These are phyloP conservation scores for Clamator glandarius DNA, from an alignment of 2,797 vertebrate genomes.

Conservation along the genomic window DNA sequence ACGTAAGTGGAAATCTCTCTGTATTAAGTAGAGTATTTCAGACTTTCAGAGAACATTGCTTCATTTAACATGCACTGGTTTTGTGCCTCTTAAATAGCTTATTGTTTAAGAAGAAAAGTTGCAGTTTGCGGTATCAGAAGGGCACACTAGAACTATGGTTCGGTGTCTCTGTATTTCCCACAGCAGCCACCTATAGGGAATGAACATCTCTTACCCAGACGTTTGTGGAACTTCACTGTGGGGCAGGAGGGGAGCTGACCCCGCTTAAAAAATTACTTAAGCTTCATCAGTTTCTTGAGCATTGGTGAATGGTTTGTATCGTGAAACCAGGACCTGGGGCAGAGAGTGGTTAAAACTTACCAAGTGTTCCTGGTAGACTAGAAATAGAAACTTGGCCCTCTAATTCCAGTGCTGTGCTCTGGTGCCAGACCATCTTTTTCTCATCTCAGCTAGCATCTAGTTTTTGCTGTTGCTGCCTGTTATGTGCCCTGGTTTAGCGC, in stretches of 20 bases:
- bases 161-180: not conserved
- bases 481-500: not conserved
- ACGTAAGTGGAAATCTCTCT: not conserved
- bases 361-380: not conserved
- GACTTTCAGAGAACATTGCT: not conserved
- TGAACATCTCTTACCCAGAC: not conserved
- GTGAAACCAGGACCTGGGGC: conserved; percentile 37
- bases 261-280: conserved; percentile 5
- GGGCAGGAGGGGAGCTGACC: conserved; percentile 29
- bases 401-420: not conserved
- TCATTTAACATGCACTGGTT: not conserved
- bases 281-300: conserved; percentile 39
- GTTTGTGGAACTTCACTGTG: not conserved
- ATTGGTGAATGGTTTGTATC: conserved; percentile 21
- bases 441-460: not conserved
- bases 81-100: not conserved
- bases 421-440: not conserved
- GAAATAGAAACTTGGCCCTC: not conserved
- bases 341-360: conserved; percentile 38
- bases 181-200: not conserved
- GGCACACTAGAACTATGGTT: not conserved
- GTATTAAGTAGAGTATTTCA: not conserved
- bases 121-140: not conserved
- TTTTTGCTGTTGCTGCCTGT: not conserved
- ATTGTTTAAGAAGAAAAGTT: not conserved